Base-by-base conservation (phyloP, 1,140 invertebrate species). In the Adoxophyes honmai region DNA sequence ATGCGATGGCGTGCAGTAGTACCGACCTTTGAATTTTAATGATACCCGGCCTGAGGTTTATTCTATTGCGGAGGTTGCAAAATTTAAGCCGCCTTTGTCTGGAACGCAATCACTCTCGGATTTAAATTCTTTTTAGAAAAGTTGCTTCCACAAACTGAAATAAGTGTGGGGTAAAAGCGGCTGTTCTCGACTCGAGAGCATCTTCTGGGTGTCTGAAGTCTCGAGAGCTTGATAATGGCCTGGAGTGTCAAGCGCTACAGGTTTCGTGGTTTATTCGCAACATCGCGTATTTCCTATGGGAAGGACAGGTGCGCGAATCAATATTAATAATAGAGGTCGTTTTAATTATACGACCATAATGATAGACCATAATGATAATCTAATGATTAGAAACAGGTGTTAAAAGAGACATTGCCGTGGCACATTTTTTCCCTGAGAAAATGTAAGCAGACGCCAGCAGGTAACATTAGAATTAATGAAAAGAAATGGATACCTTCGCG, bases 1-100 rank as follows among this genome's bases (percentile, higher is more conserved):
- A 74, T 70, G 67, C 66, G 42, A 67, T 66, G 54, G 52, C 59
- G 61, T 55, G 52, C 51, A 16, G 15, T 16, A 21, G 9, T 10
- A 6, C 42, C 59, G 68, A 73, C 71, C 73, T 78, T 75, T 67
- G 73, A 80, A 80, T 78, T 71, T 76, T 73, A 74, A 78, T 76
- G 57, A 38, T 52, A 37, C 13, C 58, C 18, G n/a, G 18, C 1
- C 14, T 21, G 42, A 15, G 15, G 38, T 38, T 38, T 39, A 44
- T 33, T 44, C 39, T 48, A 33, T 48, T 28, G 42, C 18, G 28
- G n/a, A 10, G 18, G 2, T 48, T 33, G 42, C 42, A 28, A 48
- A 48, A 11, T 33, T 48, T 28, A 33, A 3, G 6, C 21, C 5
- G 21, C 16, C 18, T 21, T 48, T 36, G 34, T 36, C 34, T 36